Evolutionary conservation across 2,888 invertebrate genomes (phyloP), one percentile per base, ranked within the genome.

Genomic region (Tillus elongatus): DNA sequence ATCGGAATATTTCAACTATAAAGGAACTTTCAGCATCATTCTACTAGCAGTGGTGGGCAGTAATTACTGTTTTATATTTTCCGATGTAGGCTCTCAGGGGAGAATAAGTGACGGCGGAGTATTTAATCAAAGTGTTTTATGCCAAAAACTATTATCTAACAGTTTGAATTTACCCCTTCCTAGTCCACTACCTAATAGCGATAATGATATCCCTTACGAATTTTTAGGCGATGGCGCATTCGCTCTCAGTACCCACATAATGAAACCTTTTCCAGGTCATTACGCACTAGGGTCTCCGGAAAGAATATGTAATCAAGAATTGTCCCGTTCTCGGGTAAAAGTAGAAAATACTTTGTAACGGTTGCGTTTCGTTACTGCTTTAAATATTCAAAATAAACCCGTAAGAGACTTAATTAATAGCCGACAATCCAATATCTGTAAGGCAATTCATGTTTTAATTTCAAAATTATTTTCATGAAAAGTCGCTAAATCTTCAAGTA

Each of bases 1-100:
- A 4, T 45, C 45, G 16, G 35, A 41, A 16, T 60, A 45, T 39
- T 53, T 47, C 40, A 61, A 60, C 28, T 56, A 57, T 37, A 59
- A 59, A 41, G 41, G 41, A 27, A 42, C 33, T 30, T 49, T 46
- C 41, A 56, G 51, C 37, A 47, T 58, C 31, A 49, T 57, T 14
- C 36, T 57, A 15, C 30, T 57, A 37, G 53, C 52, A 19, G 8
- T 52, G 27, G 53, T 45, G 14, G 50, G 57, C 47, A 53, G 52
- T 8, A 45, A 56, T 30, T 53, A 49, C 35, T 33, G 43, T 32
- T 52, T 49, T 28, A 34, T 42, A 8, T 46, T 36, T 35, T 40
- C 36, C 8, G 35, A 45, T 37, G 35, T 41, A n/a, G 45, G 45
- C 24, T 19, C 24, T n/a, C 24, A 19, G n/a, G 24, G 30, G 30